Conservation (phyloP, 2,113 vertebrate genomes). For the Petromus typicus region DNA sequence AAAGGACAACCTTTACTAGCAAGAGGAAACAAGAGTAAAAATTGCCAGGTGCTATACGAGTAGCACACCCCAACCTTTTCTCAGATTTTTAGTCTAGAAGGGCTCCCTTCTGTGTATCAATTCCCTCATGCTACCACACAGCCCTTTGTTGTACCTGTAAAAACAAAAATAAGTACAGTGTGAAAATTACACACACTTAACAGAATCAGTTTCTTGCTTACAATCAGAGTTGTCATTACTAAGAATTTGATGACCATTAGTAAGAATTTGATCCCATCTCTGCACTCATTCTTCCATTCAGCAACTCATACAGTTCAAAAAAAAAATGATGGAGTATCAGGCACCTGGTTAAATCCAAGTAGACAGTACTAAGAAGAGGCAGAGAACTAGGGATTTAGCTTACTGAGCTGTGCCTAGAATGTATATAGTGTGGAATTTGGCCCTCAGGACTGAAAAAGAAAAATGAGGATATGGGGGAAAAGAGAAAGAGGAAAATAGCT, state of each 20-base stretch:
- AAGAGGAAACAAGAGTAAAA: not conserved
- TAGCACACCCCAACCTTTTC: not conserved
- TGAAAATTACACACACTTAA: conserved; percentile 1
- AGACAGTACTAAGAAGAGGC: not conserved
- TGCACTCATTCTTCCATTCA: not conserved
- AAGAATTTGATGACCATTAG: not conserved
- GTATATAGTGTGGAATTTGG: not conserved
- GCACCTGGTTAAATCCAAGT: not conserved
- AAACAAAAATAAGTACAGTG: not conserved
- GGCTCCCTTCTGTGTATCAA: not conserved
- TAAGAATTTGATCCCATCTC: not conserved
- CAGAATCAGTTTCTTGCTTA: not conserved
- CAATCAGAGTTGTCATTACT: not conserved
- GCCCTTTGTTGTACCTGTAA: not conserved
- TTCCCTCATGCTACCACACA: not conserved
- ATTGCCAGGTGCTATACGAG: no score
- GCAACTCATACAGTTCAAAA: not conserved
- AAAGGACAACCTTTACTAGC: not conserved
- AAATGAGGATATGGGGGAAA: no score
- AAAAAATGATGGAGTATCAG: not conserved
- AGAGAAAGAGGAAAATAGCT: not conserved
- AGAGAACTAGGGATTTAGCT: not conserved
- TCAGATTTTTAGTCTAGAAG: not conserved
- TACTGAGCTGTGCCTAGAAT: not conserved
- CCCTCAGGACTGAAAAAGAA: not conserved